Percentiles rank a stretch among this genome's conserved stretches.
Evolutionary conservation across 2,888 invertebrate species (phyloP).

Genomic region (Apamea sordens): DNA sequence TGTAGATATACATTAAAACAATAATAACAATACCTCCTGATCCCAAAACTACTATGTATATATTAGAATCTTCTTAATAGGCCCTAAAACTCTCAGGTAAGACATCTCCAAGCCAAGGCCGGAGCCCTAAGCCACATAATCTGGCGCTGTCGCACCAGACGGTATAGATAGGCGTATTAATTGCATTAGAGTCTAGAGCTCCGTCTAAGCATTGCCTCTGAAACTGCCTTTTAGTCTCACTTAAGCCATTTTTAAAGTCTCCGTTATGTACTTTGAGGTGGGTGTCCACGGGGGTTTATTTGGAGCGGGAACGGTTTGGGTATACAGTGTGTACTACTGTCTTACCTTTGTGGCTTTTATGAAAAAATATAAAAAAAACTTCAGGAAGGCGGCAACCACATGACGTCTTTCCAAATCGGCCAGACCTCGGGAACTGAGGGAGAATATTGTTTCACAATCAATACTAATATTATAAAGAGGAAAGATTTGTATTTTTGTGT

Average conservation of each 20-base stretch:
- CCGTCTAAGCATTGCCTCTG: conserved; percentile 41
- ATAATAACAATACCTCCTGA: background rate
- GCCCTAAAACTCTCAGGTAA: conserved; percentile 46
- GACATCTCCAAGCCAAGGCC: conserved; percentile 9
- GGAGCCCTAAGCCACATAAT: conserved; percentile 44
- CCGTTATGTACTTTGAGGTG: conserved; percentile 23
- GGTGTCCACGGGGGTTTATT: conserved; percentile 13
- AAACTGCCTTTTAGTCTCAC: conserved; percentile 51
- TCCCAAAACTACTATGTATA: conserved; percentile 21
- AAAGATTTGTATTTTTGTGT: no score
- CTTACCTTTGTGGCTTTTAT: background rate
- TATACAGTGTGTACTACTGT: background rate
- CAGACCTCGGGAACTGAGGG: no score
- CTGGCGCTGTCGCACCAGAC: conserved; percentile 35
- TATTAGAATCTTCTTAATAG: conserved; percentile 34
- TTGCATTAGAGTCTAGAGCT: conserved; percentile 32
- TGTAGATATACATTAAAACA: background rate
- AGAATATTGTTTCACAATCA: no score
- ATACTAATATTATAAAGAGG: no score
- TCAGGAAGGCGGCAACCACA: background rate
- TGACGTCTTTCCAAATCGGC: background rate
- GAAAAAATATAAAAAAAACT: background rate
- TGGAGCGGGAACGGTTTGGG: background rate
- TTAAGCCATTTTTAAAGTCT: conserved; percentile 64
- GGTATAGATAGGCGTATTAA: conserved; percentile 56